A percentile compares a stretch with the other conserved stretches of the same genome.
Conservation (phyloP, 2,888 invertebrate species). For the Polymixis flavicincta region DNA sequence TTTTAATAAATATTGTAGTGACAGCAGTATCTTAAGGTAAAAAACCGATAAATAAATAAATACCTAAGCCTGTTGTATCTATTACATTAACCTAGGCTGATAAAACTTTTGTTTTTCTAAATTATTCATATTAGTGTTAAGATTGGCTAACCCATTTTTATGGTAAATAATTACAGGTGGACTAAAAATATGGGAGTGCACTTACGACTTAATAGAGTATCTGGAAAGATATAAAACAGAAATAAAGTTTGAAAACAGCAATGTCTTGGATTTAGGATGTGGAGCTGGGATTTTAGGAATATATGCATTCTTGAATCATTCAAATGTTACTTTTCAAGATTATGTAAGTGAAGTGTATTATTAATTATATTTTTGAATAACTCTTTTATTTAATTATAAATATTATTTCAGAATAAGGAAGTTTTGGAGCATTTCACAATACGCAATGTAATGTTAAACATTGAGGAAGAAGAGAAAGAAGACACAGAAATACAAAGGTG, state of each 20-base stretch:
- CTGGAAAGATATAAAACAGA: slow-evolving; percentile 81
- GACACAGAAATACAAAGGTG: slow-evolving; percentile 80
- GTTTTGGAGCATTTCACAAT: slow-evolving; percentile 95
- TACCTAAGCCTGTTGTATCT: no score
- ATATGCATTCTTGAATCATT: slow-evolving; percentile 92
- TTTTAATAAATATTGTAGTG: no score
- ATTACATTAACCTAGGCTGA: no score
- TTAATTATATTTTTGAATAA: not conserved
- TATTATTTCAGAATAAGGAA: slow-evolving; percentile 94
- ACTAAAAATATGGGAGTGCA: slow-evolving; percentile 98
- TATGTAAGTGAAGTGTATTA: slow-evolving; percentile 91
- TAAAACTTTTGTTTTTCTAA: no score
- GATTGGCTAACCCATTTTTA: no score
- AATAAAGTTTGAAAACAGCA: slow-evolving; percentile 85
- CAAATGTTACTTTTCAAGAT: slow-evolving; percentile 96
- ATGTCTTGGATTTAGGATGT: slow-evolving; percentile 97
- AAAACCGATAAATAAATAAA: no score
- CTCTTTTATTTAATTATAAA: not conserved
- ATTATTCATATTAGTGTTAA: no score
- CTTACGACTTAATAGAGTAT: slow-evolving; percentile 94
- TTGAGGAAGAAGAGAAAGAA: slow-evolving; percentile 84
- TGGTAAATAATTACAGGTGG: slow-evolving; percentile 92
- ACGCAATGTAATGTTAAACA: slow-evolving; percentile 94
- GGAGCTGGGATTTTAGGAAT: slow-evolving; percentile 97
- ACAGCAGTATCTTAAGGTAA: no score